Evolutionary conservation across 2,888 invertebrate species (phyloP).

Genomic region (Yponomeuta evonymella): DNA sequence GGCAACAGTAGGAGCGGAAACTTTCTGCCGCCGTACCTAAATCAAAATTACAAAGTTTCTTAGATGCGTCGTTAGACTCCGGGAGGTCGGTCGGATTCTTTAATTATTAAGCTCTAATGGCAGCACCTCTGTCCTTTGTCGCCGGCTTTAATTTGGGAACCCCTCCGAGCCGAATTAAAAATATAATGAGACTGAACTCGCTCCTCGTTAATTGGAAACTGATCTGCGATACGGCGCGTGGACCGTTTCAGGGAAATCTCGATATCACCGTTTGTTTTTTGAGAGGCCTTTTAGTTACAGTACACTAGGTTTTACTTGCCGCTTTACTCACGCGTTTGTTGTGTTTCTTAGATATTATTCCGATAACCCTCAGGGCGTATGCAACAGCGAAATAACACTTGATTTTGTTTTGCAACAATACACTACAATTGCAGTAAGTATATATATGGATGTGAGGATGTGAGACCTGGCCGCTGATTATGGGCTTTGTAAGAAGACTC

Average conservation of each 20-base stretch:
- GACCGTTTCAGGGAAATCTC: slow-evolving; percentile 32
- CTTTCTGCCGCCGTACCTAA: slow-evolving; percentile 26
- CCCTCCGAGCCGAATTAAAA: slow-evolving; percentile 69
- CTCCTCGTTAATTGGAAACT: slow-evolving; percentile 73
- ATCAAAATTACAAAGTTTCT: slow-evolving; percentile 67
- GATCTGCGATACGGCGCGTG: slow-evolving; percentile 52
- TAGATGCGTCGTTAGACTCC: slow-evolving; percentile 63
- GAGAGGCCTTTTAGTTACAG: not conserved
- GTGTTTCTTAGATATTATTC: not conserved
- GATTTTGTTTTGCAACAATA: no score
- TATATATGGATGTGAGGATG: no score
- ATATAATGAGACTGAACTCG: slow-evolving; percentile 73
- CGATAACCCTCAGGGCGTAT: no score
- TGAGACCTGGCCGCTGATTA: no score
- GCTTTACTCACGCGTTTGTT: not conserved
- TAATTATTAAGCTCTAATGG: slow-evolving; percentile 76
- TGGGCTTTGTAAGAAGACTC: no score
- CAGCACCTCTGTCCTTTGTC: slow-evolving; percentile 69
- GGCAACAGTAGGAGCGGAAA: not conserved
- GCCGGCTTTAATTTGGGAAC: slow-evolving; percentile 70
- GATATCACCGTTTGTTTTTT: not conserved
- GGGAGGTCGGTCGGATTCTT: slow-evolving; percentile 70
- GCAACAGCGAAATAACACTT: no score
- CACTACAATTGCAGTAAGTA: no score
- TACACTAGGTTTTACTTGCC: not conserved